Evolutionary conservation across 2,113 vertebrate species (phyloP).

Genomic region (Tragelaphus scriptus): DNA sequence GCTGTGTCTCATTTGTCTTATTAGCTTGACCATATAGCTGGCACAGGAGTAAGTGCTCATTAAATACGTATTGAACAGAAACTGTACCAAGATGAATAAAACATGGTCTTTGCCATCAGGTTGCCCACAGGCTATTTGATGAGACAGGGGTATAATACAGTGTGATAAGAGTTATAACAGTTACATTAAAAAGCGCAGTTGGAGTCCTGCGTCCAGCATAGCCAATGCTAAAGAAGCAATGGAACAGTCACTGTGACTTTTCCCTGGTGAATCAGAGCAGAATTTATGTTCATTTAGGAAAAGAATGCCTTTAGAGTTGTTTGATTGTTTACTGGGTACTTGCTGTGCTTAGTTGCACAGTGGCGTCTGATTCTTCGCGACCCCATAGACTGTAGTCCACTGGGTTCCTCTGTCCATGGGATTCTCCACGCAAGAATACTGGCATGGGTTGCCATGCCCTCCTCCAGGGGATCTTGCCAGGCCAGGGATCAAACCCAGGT

Average conservation of each 20-base stretch:
- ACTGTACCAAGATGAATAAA: background rate
- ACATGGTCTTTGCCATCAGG: background rate
- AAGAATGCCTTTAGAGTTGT: background rate
- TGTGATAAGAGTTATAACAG: conserved; percentile 3
- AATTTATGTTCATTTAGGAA: conserved; percentile 31
- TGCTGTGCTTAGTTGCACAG: background rate
- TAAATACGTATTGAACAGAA: background rate
- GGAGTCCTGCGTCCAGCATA: background rate
- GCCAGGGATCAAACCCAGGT: background rate
- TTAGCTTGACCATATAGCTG: background rate
- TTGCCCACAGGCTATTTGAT: background rate
- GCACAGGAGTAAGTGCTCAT: background rate
- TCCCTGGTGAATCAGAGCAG: background rate
- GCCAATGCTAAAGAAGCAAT: background rate
- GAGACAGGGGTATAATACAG: background rate
- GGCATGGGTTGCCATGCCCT: background rate
- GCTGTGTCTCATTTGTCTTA: background rate
- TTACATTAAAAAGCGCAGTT: background rate
- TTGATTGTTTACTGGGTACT: background rate
- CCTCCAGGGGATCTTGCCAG: background rate
- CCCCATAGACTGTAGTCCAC: background rate
- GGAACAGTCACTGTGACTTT: background rate
- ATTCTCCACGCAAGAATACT: background rate
- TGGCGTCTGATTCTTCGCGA: accelerated
- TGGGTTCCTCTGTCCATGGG: background rate